These are phyloP conservation scores for Pseudochaenichthys georgianus DNA, from an alignment of 2,797 vertebrate genomes.

Conservation along the genomic window DNA sequence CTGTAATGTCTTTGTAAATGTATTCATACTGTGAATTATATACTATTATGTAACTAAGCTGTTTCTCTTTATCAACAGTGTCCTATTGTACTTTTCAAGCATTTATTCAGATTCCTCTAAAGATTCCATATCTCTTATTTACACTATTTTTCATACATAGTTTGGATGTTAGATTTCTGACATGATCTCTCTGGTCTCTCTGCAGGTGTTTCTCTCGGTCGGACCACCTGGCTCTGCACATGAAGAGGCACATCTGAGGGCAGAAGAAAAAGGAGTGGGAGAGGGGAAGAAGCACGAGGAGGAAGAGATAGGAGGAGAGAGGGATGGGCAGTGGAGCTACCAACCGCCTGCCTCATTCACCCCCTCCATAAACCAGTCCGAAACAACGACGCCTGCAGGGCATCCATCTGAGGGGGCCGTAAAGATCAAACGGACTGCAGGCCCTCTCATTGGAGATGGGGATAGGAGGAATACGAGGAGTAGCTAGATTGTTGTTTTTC, in stretches of 20 bases:
- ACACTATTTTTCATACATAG: not conserved
- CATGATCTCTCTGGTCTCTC: conserved; percentile 8
- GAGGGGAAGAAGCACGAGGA: conserved; percentile 36
- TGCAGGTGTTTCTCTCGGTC: conserved; percentile 98
- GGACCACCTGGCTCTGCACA: conserved; percentile 99
- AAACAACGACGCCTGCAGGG: conserved; percentile 45
- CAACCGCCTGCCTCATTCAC: conserved; percentile 73
- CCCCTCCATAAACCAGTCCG: conserved; percentile 57
- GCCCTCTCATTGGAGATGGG: conserved; percentile 54
- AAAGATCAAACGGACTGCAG: conserved; percentile 28
- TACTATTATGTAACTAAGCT: not conserved
- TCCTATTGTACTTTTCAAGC: not conserved
- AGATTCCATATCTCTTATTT: not conserved
- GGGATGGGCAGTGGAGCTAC: conserved; percentile 71
- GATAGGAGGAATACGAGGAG: conserved; percentile 59
- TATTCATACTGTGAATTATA: not conserved
- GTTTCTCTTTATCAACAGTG: not conserved
- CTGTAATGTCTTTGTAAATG: not conserved
- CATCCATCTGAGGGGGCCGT: conserved; percentile 46
- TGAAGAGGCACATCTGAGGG: conserved; percentile 98
- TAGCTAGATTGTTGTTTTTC: conserved; percentile 83
- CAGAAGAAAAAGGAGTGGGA: conserved; percentile 28
- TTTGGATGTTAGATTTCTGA: conserved; percentile 1
- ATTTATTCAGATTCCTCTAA: not conserved
- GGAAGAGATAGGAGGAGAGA: conserved; percentile 54